phyloP scores from a whole-genome alignment of 2,888 invertebrate species.

The Agrochola lychnidis region DNA sequence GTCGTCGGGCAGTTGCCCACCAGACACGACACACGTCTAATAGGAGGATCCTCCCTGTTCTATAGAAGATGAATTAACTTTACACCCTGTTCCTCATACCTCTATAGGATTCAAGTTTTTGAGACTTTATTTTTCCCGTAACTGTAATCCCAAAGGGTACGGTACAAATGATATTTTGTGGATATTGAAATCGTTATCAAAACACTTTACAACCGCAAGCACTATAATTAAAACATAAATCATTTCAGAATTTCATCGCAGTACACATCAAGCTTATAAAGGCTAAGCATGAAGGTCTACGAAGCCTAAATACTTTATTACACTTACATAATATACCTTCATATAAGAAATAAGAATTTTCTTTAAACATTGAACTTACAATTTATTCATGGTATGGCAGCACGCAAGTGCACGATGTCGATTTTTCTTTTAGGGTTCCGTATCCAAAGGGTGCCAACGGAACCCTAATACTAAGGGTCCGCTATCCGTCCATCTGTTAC shows the following conservation, averaged over 20 bases:
- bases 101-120: neutral
- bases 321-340: conserved; percentile 35
- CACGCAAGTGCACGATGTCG: conserved; percentile 59
- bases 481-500: neutral
- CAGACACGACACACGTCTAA: too few species aligned
- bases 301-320: conserved; percentile 49
- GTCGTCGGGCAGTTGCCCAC: too few species aligned
- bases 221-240: conserved; percentile 55
- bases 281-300: conserved; percentile 36
- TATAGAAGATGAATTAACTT: too few species aligned
- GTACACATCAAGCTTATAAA: conserved; percentile 31
- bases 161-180: neutral
- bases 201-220: neutral
- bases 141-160: neutral
- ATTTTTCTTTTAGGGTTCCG: conserved; percentile 39
- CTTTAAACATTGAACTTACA: conserved; percentile 58
- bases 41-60: too few species aligned
- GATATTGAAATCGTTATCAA: neutral
- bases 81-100: too few species aligned
- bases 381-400: conserved; percentile 59
- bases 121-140: neutral
- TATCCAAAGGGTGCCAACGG: neutral
- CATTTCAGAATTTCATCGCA: conserved; percentile 19
- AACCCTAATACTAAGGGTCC: neutral
- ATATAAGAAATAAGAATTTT: conserved; percentile 49